Percentiles rank a stretch among this genome's conserved stretches.
These are phyloP conservation scores for Podabrus alpinus DNA, from an alignment of 2,888 invertebrate species.

Conservation along the genomic window DNA sequence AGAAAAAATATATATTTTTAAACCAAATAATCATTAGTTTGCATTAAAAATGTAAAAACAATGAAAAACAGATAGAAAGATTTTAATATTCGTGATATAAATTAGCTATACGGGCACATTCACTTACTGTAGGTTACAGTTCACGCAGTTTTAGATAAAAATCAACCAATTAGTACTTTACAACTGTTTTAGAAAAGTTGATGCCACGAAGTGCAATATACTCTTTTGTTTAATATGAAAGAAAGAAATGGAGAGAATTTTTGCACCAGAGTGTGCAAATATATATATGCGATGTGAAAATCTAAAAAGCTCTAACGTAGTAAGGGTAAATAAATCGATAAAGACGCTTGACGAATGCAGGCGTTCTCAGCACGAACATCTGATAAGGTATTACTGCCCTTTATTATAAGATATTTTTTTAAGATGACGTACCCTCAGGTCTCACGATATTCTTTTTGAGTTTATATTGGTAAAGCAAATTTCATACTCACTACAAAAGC, in stretches of 20 bases:
- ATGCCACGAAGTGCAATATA: neutral
- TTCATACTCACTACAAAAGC: neutral
- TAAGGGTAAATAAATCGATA: conserved; percentile 48
- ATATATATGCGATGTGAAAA: conserved; percentile 8
- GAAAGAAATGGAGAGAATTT: conserved; percentile 3
- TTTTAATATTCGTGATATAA: conserved; percentile 46
- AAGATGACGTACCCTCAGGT: conserved; percentile 19
- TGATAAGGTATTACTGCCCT: conserved; percentile 40
- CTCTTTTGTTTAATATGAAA: neutral
- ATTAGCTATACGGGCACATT: conserved; percentile 43
- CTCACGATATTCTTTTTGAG: conserved; percentile 8
- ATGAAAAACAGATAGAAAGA: conserved; percentile 43
- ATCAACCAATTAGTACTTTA: conserved; percentile 54
- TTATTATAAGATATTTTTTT: conserved; percentile 16
- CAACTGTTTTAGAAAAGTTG: conserved; percentile 40
- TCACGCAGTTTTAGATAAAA: conserved; percentile 52
- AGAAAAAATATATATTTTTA: neutral
- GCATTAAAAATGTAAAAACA: conserved; percentile 35
- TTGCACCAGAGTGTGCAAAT: neutral
- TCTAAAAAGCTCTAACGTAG: conserved; percentile 24
- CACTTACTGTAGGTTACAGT: conserved; percentile 49
- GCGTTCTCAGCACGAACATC: conserved; percentile 50
- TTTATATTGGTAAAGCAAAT: neutral
- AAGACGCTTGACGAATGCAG: conserved; percentile 37
- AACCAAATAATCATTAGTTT: neutral